Evolutionary conservation across 2,797 vertebrate species (phyloP).

Genomic region (Gallinago nigripennis): DNA sequence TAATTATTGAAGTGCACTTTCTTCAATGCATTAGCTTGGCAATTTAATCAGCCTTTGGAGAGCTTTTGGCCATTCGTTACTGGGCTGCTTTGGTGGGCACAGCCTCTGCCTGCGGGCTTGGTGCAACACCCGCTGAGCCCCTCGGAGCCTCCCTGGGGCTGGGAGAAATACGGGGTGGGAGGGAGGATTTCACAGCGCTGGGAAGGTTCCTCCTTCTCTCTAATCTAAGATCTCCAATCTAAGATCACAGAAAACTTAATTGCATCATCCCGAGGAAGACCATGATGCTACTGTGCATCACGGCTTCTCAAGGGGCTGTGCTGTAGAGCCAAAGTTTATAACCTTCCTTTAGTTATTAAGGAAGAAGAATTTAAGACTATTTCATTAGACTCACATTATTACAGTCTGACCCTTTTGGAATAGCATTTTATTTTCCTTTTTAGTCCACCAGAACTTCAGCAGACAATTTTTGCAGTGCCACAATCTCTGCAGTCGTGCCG

Average conservation of each 20-base stretch:
- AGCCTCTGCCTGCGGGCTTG: not conserved
- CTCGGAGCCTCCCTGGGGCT: not conserved
- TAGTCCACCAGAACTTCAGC: not conserved
- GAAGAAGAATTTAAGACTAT: not conserved
- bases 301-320: not conserved
- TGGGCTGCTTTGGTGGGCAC: not conserved
- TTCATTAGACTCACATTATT: not conserved
- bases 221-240: not conserved
- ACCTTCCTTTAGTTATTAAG: not conserved
- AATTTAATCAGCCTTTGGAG: not conserved
- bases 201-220: not conserved
- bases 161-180: not conserved
- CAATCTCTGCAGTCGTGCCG: not conserved
- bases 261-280: not conserved
- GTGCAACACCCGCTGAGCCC: not conserved
- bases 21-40: not conserved
- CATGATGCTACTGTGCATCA: fast-evolving
- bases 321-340: not conserved
- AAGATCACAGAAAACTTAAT: not conserved
- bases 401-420: not conserved
- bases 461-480: not conserved
- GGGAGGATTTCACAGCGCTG: not conserved
- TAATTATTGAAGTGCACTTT: not conserved
- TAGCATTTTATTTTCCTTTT: not conserved
- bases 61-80: not conserved